phyloP scores from a whole-genome alignment of 1,140 invertebrate genomes.

The Physella acuta region DNA sequence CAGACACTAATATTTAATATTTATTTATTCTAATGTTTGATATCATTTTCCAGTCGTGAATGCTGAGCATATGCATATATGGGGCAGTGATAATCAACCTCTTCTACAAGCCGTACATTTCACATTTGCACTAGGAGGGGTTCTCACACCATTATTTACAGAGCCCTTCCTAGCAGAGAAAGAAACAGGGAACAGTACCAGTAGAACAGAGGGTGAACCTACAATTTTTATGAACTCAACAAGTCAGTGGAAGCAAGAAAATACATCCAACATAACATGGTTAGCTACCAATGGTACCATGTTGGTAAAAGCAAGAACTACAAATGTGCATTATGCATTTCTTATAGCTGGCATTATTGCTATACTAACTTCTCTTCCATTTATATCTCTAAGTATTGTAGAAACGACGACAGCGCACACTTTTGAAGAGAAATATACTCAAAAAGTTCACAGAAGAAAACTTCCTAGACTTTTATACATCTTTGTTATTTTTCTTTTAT shows the following conservation, averaged over 20 bases:
- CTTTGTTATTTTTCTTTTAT: conserved; percentile 20
- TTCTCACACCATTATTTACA: conserved; percentile 37
- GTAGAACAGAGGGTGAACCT: too few species aligned
- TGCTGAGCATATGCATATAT: conserved; percentile 59
- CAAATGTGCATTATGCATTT: conserved; percentile 26
- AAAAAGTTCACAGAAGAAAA: conserved; percentile 10
- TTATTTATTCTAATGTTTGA: neutral
- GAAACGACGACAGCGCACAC: conserved; percentile 12
- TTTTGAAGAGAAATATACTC: neutral
- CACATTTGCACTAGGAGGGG: conserved; percentile 38
- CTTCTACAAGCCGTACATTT: conserved; percentile 39
- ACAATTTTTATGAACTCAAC: too few species aligned
- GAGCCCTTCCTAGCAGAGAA: conserved; percentile 37
- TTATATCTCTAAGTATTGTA: conserved; percentile 13
- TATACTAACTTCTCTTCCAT: conserved; percentile 18
- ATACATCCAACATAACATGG: too few species aligned
- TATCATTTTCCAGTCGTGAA: conserved; percentile 59
- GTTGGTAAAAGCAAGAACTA: neutral
- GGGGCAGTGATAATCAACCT: conserved; percentile 55
- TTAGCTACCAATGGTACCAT: too few species aligned
- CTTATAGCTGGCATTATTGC: conserved; percentile 24
- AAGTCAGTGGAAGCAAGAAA: too few species aligned
- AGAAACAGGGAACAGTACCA: too few species aligned
- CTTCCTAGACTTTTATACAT: conserved; percentile 22
- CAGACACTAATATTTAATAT: neutral